These are phyloP conservation scores for Sebastes fasciatus DNA, from an alignment of 2,113 vertebrate species.

Conservation along the genomic window DNA sequence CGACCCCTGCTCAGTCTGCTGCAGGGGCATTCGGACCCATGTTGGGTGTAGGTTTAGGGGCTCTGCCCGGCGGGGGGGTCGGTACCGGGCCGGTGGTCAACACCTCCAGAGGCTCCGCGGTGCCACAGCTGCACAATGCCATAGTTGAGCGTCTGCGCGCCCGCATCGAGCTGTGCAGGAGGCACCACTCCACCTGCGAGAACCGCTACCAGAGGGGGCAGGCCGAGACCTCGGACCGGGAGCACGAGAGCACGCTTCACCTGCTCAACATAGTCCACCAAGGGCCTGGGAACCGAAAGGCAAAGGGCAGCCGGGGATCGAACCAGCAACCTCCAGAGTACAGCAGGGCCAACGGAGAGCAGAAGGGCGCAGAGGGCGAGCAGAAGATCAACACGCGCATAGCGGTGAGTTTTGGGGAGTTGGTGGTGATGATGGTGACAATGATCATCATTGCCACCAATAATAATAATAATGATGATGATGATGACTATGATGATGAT, in stretches of 20 bases:
- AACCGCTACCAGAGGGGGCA: slow-evolving; percentile 91
- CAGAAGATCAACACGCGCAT: slow-evolving; percentile 90
- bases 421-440: not conserved
- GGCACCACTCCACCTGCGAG: slow-evolving; percentile 95
- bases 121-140: slow-evolving; percentile 92
- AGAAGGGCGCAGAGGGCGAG: slow-evolving; percentile 82
- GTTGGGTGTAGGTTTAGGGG: slow-evolving; percentile 85
- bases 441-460: not conserved
- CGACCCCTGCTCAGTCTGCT: slow-evolving; percentile 90
- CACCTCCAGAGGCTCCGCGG: slow-evolving; percentile 85
- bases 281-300: slow-evolving; percentile 87
- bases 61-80: slow-evolving; percentile 79
- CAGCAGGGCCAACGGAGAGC: slow-evolving; percentile 86
- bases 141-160: slow-evolving; percentile 95
- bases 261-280: slow-evolving; percentile 93
- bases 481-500: not conserved
- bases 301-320: slow-evolving; percentile 85
- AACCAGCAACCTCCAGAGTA: slow-evolving; percentile 81
- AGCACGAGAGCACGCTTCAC: slow-evolving; percentile 92
- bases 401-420: slow-evolving; percentile 86
- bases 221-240: slow-evolving; percentile 91
- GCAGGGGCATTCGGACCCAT: slow-evolving; percentile 82
- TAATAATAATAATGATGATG: not conserved
- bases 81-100: slow-evolving; percentile 78
- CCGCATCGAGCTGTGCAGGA: slow-evolving; percentile 93